Base-by-base conservation (phyloP, 2,113 vertebrate species). In the Oceanodroma tethys region DNA sequence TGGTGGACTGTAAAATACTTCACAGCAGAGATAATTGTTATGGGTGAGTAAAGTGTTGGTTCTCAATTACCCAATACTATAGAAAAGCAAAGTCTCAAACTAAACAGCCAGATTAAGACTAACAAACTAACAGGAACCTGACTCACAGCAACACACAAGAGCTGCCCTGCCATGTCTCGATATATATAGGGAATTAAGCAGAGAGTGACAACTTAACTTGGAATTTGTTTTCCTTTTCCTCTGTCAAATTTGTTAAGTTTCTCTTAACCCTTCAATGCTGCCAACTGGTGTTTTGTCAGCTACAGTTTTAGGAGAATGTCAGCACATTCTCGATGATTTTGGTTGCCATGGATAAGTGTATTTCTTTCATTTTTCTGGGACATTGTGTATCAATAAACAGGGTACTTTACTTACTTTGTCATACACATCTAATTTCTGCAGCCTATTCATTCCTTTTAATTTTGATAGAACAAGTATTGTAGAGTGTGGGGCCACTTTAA, bases 231-330 rank as follows among this genome's bases (percentile, higher is more conserved):
- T 89, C 47, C n/a, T 55, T 88, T 86, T 88, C n/a, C 43, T 90
- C 82, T 86, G 58, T 85, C 65, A 94, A 79, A 91, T 92, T 91
- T 90, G 75, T 90, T 84, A 75, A 84, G 32, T 91, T 96, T 81
- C 73, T 82, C 83, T 93, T 94, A 97, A 95, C 89, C 94, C 81
- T 85, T 88, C 76, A 72, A 7, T 91, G 76, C 29, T 94, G 70
- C 94, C 96, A 95, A 94, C 81, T 97, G 88, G 60, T 92, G 93
- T 94, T 97, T 93, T 96, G 83, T 94, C 96, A 97, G 88, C 60
- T 79, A 86, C 45, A 81, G 43, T 93, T 95, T 94, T 91, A 73
- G 56, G 81, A 81, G 76, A 91, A 94, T 89, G 65, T 81, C 83
- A 95, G 91, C 56, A 81, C 53, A 43, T 94, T 80, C 76, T 91